Percentiles rank a stretch among this genome's conserved stretches.
Conservation (phyloP, 2,113 vertebrate species). For the Stomatorhinus ivindoensis region DNA sequence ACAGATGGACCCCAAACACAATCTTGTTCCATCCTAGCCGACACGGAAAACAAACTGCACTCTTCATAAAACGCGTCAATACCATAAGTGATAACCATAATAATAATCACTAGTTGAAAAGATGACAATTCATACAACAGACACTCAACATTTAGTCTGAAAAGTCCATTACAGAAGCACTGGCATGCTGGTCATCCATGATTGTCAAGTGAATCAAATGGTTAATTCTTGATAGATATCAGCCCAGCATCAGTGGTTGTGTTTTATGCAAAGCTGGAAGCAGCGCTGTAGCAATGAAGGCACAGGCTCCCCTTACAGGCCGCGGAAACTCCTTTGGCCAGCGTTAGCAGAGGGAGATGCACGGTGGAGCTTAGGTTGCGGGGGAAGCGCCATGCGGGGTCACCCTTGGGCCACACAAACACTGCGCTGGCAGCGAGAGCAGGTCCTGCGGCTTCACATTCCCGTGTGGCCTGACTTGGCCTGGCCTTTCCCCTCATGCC, state of each 20-base stretch:
- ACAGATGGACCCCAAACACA: not conserved
- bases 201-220: not conserved
- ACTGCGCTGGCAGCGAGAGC: not conserved
- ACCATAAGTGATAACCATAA: not conserved
- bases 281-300: not conserved
- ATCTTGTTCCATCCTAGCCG: not conserved
- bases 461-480: not conserved
- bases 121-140: not conserved
- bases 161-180: not conserved
- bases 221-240: not conserved
- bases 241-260: not conserved
- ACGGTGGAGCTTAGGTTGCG: not conserved
- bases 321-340: not conserved
- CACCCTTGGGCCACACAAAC: not conserved
- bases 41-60: not conserved
- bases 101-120: not conserved
- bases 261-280: not conserved
- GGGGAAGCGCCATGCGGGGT: not conserved
- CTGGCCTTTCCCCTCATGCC: not conserved
- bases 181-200: not conserved
- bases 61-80: not conserved
- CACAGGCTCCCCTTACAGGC: not conserved
- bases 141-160: not conserved
- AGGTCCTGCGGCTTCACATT: not conserved
- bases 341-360: not conserved